Evolutionary conservation across 2,797 vertebrate species (phyloP).

Genomic region (Crax fasciolata): DNA sequence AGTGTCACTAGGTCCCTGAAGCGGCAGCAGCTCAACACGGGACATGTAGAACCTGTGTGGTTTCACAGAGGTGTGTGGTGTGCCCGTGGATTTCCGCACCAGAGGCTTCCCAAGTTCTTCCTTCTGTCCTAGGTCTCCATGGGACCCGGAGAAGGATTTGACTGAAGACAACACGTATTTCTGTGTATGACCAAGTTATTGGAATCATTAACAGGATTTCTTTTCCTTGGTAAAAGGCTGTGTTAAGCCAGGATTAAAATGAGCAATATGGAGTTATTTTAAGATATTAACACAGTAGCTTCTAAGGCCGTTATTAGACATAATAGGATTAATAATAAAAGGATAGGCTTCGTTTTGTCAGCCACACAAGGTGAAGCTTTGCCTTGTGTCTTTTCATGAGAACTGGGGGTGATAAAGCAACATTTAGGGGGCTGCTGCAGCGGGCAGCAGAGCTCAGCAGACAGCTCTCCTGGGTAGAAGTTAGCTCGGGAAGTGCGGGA

Average conservation of each 20-base stretch:
- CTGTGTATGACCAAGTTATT: neutral
- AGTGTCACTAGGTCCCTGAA: neutral
- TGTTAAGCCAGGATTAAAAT: slow-evolving; percentile 26
- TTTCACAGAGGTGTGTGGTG: neutral
- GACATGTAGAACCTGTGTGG: neutral
- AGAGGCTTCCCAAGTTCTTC: neutral
- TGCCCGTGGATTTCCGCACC: neutral
- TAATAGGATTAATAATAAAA: slow-evolving; percentile 37
- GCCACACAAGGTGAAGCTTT: neutral
- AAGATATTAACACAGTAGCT: neutral
- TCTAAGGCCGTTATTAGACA: neutral
- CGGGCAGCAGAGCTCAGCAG: neutral
- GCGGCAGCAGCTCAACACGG: neutral
- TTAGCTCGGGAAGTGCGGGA: neutral
- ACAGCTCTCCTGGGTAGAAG: neutral
- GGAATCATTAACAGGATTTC: neutral
- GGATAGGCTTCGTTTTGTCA: slow-evolving; percentile 18
- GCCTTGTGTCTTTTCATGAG: neutral
- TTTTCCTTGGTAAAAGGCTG: neutral
- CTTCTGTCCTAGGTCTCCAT: neutral
- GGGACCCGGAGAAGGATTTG: neutral
- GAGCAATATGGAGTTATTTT: neutral
- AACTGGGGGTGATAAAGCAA: neutral
- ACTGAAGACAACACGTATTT: neutral
- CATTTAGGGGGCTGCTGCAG: neutral